Conservation (phyloP, 2,797 vertebrate species). For the Pangasius krempfi region DNA sequence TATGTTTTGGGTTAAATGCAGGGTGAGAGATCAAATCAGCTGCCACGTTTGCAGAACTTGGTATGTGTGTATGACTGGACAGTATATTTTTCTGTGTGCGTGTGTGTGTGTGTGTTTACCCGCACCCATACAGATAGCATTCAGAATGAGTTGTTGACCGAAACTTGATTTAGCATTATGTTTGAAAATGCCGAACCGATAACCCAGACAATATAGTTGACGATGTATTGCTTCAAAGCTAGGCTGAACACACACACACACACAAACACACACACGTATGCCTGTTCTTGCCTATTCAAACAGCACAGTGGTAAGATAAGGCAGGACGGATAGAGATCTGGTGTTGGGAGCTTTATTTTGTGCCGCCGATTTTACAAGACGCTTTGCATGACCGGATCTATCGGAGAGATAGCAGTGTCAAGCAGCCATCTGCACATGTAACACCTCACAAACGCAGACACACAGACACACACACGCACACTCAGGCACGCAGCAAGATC, state of each 20-base stretch:
- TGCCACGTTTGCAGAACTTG: not conserved
- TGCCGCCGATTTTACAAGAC: conserved; percentile 38
- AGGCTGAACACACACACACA: conserved; percentile 21
- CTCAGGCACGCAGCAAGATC: not conserved
- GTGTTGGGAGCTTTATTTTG: conserved; percentile 36
- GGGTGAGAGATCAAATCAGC: not conserved
- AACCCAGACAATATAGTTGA: conserved; percentile 21
- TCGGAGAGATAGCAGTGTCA: conserved; percentile 48
- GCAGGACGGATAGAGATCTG: conserved; percentile 46
- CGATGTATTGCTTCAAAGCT: not conserved
- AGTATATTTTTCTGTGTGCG: conserved; percentile 9
- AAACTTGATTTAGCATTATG: not conserved
- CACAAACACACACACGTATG: conserved; percentile 5
- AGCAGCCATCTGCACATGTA: conserved; percentile 42
- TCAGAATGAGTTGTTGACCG: conserved; percentile 17
- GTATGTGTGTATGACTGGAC: not conserved
- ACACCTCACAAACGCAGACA: conserved; percentile 20
- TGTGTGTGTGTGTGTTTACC: conserved; percentile 14
- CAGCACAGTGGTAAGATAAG: conserved; percentile 41
- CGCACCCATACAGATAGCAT: conserved; percentile 3
- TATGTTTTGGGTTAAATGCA: not conserved
- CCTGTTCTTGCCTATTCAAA: conserved; percentile 45
- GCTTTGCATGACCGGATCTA: conserved; percentile 54
- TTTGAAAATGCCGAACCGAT: conserved; percentile 21
- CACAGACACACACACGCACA: not conserved